Percentiles rank a stretch among this genome's conserved stretches.
These are phyloP conservation scores for Grapholita molesta DNA, from an alignment of 1,140 invertebrate genomes.

Conservation along the genomic window DNA sequence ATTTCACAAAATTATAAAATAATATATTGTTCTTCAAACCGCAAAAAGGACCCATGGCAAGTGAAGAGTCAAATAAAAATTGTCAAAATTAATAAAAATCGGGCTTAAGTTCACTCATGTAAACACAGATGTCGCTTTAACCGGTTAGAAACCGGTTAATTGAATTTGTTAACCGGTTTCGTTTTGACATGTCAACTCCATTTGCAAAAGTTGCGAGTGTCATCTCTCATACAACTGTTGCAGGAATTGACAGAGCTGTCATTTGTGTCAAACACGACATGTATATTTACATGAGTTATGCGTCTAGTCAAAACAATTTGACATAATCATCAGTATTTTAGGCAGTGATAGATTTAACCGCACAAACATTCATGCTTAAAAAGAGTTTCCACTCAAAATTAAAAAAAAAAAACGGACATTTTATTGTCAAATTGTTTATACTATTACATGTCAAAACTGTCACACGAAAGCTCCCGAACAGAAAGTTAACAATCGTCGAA, in stretches of 20 bases:
- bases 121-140: background rate
- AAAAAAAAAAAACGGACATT: too few relatives aligned
- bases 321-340: background rate
- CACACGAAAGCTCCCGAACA: background rate
- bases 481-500: background rate
- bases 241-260: background rate
- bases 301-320: background rate
- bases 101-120: background rate
- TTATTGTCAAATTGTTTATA: background rate
- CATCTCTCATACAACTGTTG: constrained; percentile 1
- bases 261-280: background rate
- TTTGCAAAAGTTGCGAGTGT: constrained; percentile 1
- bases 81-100: background rate
- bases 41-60: constrained; percentile 7
- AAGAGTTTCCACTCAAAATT: too few relatives aligned
- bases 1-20: background rate
- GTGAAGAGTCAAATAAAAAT: constrained; percentile 7
- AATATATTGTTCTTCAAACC: background rate
- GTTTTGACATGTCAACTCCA: background rate
- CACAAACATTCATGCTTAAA: background rate
- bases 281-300: background rate
- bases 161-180: background rate
- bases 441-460: background rate
- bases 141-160: background rate
- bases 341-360: background rate